Conservation (phyloP, 1,140 invertebrate genomes). For the Ceratitis capitata region DNA sequence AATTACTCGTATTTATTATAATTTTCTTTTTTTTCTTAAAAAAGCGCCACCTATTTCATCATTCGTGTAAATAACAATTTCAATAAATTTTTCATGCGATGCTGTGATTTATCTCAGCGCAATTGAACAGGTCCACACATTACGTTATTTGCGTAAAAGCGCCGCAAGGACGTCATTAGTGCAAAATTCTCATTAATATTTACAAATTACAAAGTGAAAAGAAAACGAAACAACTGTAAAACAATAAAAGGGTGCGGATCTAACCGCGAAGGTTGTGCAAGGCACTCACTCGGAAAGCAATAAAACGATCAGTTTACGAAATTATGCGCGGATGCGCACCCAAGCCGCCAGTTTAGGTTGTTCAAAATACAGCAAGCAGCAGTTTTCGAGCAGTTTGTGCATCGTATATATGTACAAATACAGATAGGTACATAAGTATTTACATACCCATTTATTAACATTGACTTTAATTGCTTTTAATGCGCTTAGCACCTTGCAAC, state of each 20-base stretch:
- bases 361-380: not conserved
- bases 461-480: not conserved
- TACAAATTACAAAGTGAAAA: not conserved
- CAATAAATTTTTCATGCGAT: not conserved
- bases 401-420: not conserved
- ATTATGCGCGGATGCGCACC: not conserved
- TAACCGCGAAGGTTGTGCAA: constrained; percentile 13
- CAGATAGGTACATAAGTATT: not conserved
- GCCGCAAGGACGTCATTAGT: not conserved
- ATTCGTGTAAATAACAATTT: not conserved
- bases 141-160: not conserved
- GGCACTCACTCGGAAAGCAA: not conserved
- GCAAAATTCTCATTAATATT: not conserved
- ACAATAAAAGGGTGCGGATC: constrained; percentile 16
- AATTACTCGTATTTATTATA: not conserved
- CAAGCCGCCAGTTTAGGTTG: not conserved
- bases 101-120: not conserved
- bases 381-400: not conserved
- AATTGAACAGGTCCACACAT: not conserved
- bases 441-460: not conserved
- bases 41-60: not conserved
- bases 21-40: not conserved
- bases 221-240: not conserved
- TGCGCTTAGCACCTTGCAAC: not conserved
- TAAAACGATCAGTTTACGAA: not conserved